Conservation (phyloP, 1,140 invertebrate species). For the Apis mellifera region DNA sequence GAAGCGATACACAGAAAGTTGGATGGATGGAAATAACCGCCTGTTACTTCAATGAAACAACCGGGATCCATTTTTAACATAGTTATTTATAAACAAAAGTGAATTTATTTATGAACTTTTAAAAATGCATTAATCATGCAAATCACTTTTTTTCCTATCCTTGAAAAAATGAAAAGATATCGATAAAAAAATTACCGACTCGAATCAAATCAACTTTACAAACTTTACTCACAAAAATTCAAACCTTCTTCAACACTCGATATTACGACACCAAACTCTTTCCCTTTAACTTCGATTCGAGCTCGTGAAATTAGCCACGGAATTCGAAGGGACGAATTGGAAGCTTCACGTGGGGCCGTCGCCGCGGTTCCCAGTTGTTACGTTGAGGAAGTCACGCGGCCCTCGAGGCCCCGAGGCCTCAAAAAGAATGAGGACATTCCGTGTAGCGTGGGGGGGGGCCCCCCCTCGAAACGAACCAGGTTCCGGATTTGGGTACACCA, state of each 20-base stretch:
- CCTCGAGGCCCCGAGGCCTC: constrained; percentile 63
- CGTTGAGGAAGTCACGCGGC: constrained; percentile 70
- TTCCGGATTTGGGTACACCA: constrained; percentile 53
- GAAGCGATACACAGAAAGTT: background rate
- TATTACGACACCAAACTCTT: background rate
- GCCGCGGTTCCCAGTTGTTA: constrained; percentile 37
- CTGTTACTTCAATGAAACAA: background rate
- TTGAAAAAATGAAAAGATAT: no score
- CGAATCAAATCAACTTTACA: no score
- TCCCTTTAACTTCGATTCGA: no score
- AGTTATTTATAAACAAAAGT: no score
- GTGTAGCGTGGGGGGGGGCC: constrained; percentile 34
- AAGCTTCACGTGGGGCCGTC: constrained; percentile 31
- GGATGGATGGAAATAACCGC: background rate
- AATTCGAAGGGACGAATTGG: constrained; percentile 57
- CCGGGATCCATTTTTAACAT: no score
- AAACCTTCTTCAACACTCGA: no score
- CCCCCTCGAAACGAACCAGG: constrained; percentile 41
- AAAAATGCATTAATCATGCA: no score
- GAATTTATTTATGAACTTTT: no score
- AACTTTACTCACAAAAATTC: no score
- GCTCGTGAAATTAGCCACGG: constrained; percentile 5
- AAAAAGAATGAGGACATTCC: constrained; percentile 75
- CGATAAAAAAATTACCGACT: no score
- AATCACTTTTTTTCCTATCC: no score